phyloP scores from a whole-genome alignment of 2,797 vertebrate species.

The Hippoglossus hippoglossus region DNA sequence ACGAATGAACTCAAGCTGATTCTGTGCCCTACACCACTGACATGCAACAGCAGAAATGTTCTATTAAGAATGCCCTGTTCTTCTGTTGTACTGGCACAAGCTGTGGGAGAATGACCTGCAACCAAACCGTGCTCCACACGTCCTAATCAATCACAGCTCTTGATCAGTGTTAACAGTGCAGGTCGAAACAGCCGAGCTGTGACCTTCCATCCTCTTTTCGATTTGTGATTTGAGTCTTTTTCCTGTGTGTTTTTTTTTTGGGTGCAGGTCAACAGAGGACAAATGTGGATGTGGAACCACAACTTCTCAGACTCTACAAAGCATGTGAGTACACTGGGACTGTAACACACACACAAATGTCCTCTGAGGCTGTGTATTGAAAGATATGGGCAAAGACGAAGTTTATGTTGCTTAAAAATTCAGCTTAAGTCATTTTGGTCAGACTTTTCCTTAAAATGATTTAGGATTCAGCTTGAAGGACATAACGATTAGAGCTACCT shows the following conservation, averaged over 20 bases:
- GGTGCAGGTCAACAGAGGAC: conserved; percentile 41
- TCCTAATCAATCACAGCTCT: conserved; percentile 44
- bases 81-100: conserved; percentile 35
- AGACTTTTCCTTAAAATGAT: too few relatives aligned
- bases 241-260: conserved; percentile 21
- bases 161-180: conserved; percentile 20
- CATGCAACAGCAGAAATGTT: conserved; percentile 50
- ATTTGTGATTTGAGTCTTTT: conserved; percentile 5
- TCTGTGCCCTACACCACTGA: conserved; percentile 23
- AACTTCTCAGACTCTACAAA: conserved; percentile 1
- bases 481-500: background rate
- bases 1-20: conserved; percentile 10
- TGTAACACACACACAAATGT: conserved; percentile 7
- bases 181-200: background rate
- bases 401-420: background rate
- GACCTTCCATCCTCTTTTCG: background rate
- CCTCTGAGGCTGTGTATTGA: background rate
- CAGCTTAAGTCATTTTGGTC: background rate
- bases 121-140: background rate
- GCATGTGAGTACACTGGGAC: conserved; percentile 45
- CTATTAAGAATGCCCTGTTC: conserved; percentile 49
- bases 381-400: background rate
- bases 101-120: conserved; percentile 30
- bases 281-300: conserved; percentile 1
- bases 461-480: background rate